A percentile compares a stretch with the other conserved stretches of the same genome.
Evolutionary conservation across 2,888 invertebrate species (phyloP).

Genomic region (Esperia sulphurella): DNA sequence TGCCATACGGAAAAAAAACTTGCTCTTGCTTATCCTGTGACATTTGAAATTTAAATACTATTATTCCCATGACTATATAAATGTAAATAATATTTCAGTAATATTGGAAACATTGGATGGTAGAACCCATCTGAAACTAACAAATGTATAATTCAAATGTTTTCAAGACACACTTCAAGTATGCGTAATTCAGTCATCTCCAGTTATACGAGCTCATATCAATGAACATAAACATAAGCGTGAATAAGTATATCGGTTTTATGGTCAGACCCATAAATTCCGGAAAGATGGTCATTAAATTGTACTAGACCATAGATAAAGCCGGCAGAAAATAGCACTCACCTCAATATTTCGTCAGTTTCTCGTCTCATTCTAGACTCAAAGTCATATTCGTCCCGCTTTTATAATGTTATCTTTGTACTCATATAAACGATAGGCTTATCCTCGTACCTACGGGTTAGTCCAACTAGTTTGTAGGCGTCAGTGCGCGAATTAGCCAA

Average conservation of each 20-base stretch:
- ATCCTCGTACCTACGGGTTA: no score
- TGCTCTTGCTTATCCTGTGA: no score
- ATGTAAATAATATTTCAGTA: no score
- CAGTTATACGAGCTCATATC: conserved; percentile 45
- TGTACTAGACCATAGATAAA: conserved; percentile 19
- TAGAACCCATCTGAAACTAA: background rate
- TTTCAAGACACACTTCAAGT: conserved; percentile 26
- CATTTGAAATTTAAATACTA: no score
- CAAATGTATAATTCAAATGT: conserved; percentile 14
- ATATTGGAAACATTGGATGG: no score
- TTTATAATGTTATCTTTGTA: background rate
- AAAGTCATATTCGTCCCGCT: background rate
- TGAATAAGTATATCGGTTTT: conserved; percentile 61
- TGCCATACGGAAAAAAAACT: no score
- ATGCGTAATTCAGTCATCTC: conserved; percentile 25
- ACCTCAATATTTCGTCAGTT: conserved; percentile 3
- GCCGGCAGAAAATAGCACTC: conserved; percentile 8
- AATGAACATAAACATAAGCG: conserved; percentile 60
- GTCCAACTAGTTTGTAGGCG: no score
- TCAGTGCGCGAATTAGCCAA: no score
- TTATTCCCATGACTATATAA: no score
- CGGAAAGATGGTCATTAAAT: conserved; percentile 42
- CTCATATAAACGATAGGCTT: no score
- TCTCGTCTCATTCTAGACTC: background rate
- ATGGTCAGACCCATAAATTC: conserved; percentile 48